Evolutionary conservation across 2,888 invertebrate species (phyloP), one percentile per base, ranked within the genome.

Genomic region (Ophioninae sp.): DNA sequence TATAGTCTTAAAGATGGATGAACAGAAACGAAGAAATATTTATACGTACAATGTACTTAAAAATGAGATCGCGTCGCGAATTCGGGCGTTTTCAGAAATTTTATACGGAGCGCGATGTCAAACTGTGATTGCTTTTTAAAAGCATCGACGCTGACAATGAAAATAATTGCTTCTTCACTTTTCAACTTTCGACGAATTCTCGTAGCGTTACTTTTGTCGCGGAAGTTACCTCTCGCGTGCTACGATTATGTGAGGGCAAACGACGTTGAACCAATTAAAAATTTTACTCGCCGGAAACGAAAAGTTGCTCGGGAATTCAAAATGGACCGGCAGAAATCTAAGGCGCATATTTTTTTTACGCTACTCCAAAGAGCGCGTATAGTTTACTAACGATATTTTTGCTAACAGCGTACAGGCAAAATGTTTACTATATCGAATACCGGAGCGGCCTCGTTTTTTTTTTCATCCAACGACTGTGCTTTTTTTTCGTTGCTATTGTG

Each of bases 341-440:
- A 65, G n/a, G 37, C 17, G 37, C 30, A 39, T n/a, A 17, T 39
- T 65, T 65, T 65, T 37, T 41, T 39, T 17, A 17, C 37, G 37
- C 20, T n/a, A 22, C 67, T 7, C 39, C 20, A 20, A 78, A 74
- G 81, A 22, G 58, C 72, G 72, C 39, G 17, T 65, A 6, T 63
- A 73, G 51, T 80, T 76, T 56, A 78, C 81, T 83, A 85, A 83
- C 67, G 71, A 81, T 81, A 83, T 80, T 81, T 81, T 86, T 82
- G 65, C 81, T 85, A 81, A 81, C 73, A 76, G 56, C 51, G 74
- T 79, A 80, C 71, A 63, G 58, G 65, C 76, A 58, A 79, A 81
- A 69, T 79, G 71, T n/a, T 8, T 39, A 23, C n/a, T 51, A 51
- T 17, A 51, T 17, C 59, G 59, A 59, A 9, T 9, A 59, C 8